These are phyloP conservation scores for Drosophila carrolli DNA, from an alignment of 1,140 invertebrate species.

Conservation along the genomic window DNA sequence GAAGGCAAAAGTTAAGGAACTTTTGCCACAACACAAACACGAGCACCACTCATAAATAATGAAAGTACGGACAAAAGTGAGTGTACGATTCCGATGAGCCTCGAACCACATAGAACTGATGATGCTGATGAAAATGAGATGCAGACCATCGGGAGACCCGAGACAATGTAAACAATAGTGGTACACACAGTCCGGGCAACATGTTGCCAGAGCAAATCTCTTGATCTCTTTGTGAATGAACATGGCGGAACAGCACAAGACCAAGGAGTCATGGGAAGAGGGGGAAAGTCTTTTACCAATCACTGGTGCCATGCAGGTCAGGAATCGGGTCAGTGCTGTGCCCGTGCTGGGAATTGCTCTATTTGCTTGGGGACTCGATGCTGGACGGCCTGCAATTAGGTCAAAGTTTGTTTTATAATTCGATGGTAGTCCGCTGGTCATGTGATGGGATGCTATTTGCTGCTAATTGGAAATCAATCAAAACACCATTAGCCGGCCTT, in stretches of 20 bases:
- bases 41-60: slow-evolving; percentile 39
- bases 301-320: slow-evolving; percentile 83
- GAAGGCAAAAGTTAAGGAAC: slow-evolving; percentile 27
- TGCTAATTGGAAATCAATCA: slow-evolving; percentile 80
- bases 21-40: slow-evolving; percentile 36
- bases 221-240: slow-evolving; percentile 52
- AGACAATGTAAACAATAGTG: slow-evolving; percentile 38
- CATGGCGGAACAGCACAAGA: slow-evolving; percentile 14
- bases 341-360: slow-evolving; percentile 54
- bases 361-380: slow-evolving; percentile 21
- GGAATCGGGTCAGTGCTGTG: slow-evolving; percentile 77
- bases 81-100: slow-evolving; percentile 19
- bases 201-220: slow-evolving; percentile 31
- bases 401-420: slow-evolving; percentile 55
- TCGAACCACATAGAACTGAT: slow-evolving; percentile 27
- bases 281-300: slow-evolving; percentile 69
- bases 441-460: slow-evolving; percentile 54
- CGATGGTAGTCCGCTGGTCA: slow-evolving; percentile 33
- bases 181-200: slow-evolving; percentile 23
- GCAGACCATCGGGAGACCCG: slow-evolving; percentile 1
- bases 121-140: slow-evolving; percentile 20
- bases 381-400: slow-evolving; percentile 66
- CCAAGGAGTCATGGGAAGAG: slow-evolving; percentile 5
- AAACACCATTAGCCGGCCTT: slow-evolving; percentile 52
- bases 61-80: slow-evolving; percentile 23